Percentiles rank a stretch among this genome's conserved stretches.
Evolutionary conservation across 1,140 invertebrate species (phyloP).

Genomic region (Acyrthosiphon pisum): DNA sequence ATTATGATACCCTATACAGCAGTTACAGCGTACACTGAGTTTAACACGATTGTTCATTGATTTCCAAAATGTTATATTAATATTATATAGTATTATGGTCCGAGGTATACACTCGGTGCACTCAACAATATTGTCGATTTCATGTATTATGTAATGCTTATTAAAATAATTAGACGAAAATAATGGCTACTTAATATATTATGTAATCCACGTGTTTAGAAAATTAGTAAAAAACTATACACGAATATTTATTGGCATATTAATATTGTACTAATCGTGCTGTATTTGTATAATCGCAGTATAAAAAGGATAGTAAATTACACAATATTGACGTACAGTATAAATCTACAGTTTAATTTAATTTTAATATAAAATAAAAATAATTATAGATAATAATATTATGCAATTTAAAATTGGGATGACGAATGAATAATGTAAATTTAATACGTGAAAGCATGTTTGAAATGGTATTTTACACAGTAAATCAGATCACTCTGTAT

Average conservation of each 20-base stretch:
- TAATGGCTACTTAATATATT: too few species aligned
- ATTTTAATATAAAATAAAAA: not conserved
- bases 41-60: constrained; percentile 4
- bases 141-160: not conserved
- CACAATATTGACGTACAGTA: not conserved
- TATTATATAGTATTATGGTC: too few species aligned
- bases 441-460: not conserved
- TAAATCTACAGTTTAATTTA: not conserved
- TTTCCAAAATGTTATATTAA: not conserved
- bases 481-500: not conserved
- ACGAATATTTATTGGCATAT: not conserved
- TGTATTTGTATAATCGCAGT: not conserved
- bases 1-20: not conserved
- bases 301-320: not conserved
- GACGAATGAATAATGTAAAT: not conserved
- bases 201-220: not conserved
- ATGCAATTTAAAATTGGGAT: not conserved
- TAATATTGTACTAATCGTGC: not conserved
- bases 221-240: not conserved
- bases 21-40: not conserved
- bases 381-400: not conserved
- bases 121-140: not conserved
- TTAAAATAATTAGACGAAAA: not conserved
- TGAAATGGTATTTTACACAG: not conserved
- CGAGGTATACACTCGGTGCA: not conserved